phyloP scores from a whole-genome alignment of 92 coral and sea anemone species.

The Zoanthus sansibaricus region DNA sequence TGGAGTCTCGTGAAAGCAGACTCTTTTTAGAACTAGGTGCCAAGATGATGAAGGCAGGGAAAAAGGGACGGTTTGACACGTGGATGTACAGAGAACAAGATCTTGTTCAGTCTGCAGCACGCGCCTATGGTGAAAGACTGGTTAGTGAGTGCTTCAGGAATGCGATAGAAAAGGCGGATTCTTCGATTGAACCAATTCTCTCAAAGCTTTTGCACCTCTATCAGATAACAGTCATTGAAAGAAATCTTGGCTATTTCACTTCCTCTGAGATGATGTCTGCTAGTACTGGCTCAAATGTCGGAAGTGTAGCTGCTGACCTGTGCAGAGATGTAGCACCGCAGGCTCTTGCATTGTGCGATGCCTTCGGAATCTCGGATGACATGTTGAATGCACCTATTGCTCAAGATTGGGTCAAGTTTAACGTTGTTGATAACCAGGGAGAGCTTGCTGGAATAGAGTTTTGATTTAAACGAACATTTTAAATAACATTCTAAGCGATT shows the following conservation, averaged over 20 bases:
- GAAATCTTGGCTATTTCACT: slow-evolving; percentile 80
- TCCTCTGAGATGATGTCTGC: slow-evolving; percentile 73
- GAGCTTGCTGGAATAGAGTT: slow-evolving; percentile 53
- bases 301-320: slow-evolving; percentile 76
- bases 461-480: slow-evolving; percentile 6
- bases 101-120: slow-evolving; percentile 84
- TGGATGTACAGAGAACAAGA: slow-evolving; percentile 95
- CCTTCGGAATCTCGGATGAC: slow-evolving; percentile 83
- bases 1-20: slow-evolving; percentile 77
- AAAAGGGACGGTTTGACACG: slow-evolving; percentile 69
- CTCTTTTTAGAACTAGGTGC: slow-evolving; percentile 79
- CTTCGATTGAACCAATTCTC: slow-evolving; percentile 70
- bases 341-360: slow-evolving; percentile 88
- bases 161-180: slow-evolving; percentile 71
- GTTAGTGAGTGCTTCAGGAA: slow-evolving; percentile 79
- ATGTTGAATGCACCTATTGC: slow-evolving; percentile 93
- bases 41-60: slow-evolving; percentile 82
- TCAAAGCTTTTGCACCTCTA: slow-evolving; percentile 79
- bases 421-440: slow-evolving; percentile 81
- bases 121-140: slow-evolving; percentile 83
- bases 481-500: too few relatives aligned
- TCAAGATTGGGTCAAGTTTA: slow-evolving; percentile 88
- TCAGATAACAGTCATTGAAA: slow-evolving; percentile 68
- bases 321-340: slow-evolving; percentile 83
- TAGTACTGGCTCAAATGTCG: slow-evolving; percentile 71